Conservation (phyloP, 2,113 vertebrate genomes). For the Takifugu bimaculatus region DNA sequence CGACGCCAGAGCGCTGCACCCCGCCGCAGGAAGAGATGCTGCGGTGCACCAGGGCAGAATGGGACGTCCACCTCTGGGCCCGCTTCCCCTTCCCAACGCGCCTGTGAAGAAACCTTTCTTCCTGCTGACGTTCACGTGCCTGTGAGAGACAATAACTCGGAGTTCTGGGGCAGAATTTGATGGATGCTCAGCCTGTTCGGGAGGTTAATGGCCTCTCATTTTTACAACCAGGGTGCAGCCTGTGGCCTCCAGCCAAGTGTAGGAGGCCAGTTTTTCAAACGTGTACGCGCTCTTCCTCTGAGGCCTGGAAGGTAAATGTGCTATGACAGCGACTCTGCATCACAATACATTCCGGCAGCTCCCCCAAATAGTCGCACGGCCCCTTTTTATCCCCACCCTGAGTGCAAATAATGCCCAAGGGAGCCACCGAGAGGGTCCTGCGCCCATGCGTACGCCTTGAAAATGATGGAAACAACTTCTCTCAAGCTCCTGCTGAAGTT, state of each 20-base stretch:
- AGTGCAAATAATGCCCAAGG: slow-evolving; percentile 4
- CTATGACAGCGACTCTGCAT: slow-evolving; percentile 56
- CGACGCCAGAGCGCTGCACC: slow-evolving; percentile 43
- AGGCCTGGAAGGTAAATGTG: slow-evolving; percentile 45
- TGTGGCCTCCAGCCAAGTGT: slow-evolving; percentile 35
- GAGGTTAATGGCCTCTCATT: slow-evolving; percentile 36
- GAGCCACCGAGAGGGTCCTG: slow-evolving; percentile 2
- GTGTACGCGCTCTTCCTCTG: slow-evolving; percentile 40
- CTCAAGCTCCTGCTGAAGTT: slow-evolving; percentile 26
- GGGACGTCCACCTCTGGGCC: slow-evolving; percentile 33
- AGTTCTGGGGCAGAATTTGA: slow-evolving; percentile 19
- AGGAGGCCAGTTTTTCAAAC: slow-evolving; percentile 27
- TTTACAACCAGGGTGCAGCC: slow-evolving; percentile 20
- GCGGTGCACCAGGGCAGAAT: slow-evolving; percentile 21
- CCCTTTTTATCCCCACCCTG: slow-evolving; percentile 18
- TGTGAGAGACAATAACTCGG: slow-evolving; percentile 30
- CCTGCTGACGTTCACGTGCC: slow-evolving; percentile 38
- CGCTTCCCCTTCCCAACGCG: slow-evolving; percentile 51
- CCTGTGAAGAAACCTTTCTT: slow-evolving; percentile 45
- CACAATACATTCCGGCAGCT: slow-evolving; percentile 52
- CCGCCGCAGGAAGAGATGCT: slow-evolving; percentile 46
- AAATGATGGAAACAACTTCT: slow-evolving; percentile 34
- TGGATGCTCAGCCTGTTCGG: slow-evolving; percentile 34
- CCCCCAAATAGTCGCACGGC: slow-evolving; percentile 40
- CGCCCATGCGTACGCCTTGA: slow-evolving; percentile 9